These are phyloP conservation scores for Wasmannia auropunctata DNA, from an alignment of 1,140 invertebrate genomes.

Conservation along the genomic window DNA sequence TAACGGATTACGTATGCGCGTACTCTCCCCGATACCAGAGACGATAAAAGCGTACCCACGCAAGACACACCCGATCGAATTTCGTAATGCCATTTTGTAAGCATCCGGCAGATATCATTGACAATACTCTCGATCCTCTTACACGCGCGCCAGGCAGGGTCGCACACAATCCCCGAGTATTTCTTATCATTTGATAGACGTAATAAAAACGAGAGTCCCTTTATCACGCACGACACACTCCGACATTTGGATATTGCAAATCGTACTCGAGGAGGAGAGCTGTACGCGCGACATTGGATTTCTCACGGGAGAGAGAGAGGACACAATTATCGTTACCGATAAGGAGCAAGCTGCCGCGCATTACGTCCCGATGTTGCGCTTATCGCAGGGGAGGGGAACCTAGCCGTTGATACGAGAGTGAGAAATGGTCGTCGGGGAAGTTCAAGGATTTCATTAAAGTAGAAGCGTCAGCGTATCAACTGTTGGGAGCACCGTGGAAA, in stretches of 20 bases:
- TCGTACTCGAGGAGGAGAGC: neutral
- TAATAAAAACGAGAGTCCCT: neutral
- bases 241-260: constrained; percentile 12
- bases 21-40: constrained; percentile 25
- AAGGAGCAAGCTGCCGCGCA: neutral
- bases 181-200: neutral
- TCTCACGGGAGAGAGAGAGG: neutral
- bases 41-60: constrained; percentile 66
- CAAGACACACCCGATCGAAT: constrained; percentile 59
- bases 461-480: neutral
- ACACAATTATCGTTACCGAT: constrained; percentile 40
- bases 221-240: constrained; percentile 7
- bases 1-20: constrained; percentile 56
- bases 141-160: neutral
- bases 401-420: constrained; percentile 8
- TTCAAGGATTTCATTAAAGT: constrained; percentile 57
- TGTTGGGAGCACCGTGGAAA: constrained; percentile 12
- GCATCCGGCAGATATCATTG: neutral
- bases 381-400: neutral
- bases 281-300: neutral
- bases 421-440: constrained; percentile 28
- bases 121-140: neutral
- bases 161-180: neutral
- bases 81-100: constrained; percentile 48
- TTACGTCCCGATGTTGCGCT: constrained; percentile 8